phyloP scores from a whole-genome alignment of 2,888 invertebrate genomes.

The Blastobasis lacticolella region DNA sequence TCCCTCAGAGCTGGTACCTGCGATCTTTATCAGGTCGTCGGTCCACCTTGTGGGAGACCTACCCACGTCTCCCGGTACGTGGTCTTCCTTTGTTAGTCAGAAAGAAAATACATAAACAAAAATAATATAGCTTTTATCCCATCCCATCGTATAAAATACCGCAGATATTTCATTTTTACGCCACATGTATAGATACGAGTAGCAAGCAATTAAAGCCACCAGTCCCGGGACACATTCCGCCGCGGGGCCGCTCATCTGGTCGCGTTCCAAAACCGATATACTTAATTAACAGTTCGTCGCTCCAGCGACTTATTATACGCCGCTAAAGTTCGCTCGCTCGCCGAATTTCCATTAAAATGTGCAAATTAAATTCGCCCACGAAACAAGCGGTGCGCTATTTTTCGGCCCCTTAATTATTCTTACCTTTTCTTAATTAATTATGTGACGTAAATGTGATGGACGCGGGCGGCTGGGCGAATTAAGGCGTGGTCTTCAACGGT shows the following conservation, averaged over 20 bases:
- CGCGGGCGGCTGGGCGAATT: background rate
- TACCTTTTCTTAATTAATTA: constrained; percentile 48
- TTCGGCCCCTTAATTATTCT: constrained; percentile 28
- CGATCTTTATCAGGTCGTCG: too few relatives aligned
- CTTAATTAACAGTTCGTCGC: constrained; percentile 41
- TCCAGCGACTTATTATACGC: constrained; percentile 32
- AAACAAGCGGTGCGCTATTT: constrained; percentile 3
- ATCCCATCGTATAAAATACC: too few relatives aligned
- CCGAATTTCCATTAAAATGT: constrained; percentile 49
- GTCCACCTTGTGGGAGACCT: too few relatives aligned
- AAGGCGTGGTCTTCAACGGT: too few relatives aligned
- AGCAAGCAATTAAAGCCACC: too few relatives aligned
- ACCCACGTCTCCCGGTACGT: too few relatives aligned
- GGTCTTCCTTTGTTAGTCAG: too few relatives aligned
- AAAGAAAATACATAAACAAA: too few relatives aligned
- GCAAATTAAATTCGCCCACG: constrained; percentile 51
- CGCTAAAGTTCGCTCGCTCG: constrained; percentile 22
- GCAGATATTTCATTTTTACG: too few relatives aligned
- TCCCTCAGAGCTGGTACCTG: too few relatives aligned
- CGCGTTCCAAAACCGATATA: constrained; percentile 21
- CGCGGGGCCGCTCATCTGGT: background rate
- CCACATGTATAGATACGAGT: too few relatives aligned
- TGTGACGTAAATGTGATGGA: constrained; percentile 27
- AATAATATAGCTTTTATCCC: too few relatives aligned
- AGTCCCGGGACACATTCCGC: background rate